Evolutionary conservation across 1,140 invertebrate species (phyloP), one percentile per base, ranked within the genome.

Genomic region (Drosophila neocordata): DNA sequence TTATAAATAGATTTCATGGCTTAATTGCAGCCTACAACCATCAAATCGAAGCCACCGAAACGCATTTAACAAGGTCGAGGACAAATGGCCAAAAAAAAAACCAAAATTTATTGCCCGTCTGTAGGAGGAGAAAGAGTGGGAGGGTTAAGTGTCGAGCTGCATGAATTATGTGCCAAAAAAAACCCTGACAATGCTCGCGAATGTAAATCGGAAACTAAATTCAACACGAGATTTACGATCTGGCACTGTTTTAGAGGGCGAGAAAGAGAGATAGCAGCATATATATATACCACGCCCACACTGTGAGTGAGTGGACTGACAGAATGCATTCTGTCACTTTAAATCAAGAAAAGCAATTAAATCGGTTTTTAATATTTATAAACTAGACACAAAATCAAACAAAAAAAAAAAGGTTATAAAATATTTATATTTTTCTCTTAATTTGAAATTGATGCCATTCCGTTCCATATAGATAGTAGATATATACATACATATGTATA

Each of bases 151-250:
- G 72, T 75, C 72, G 79, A 24, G 65, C 62, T 53, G 59, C 65
- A 67, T 73, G 63, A 77, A 73, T 75, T 75, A 75, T 75, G 68
- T 58, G 64, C 51, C 64, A 38, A 22, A 58, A 22, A 58, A 64
- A 31, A 60, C 55, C 70, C 63, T 74, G 71, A 66, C 60, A 64
- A 75, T 64, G 58, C 59, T 73, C 58, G 53, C 62, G 48, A 68
- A 81, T 73, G 65, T 62, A 74, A 85, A 87, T 81, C 65, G 79
- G 69, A 85, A 77, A 73, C 81, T 81, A 85, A 81, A 85, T 78
- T 81, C 62, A 55, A 58, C 15, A 44, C 12, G 55, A 77, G 70
- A 85, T 85, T 87, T 85, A 85, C 78, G 78, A 69, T 74, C 41
- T 20, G 13, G 27, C 27, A 31, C 6, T 18, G 38, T 8, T 44